Base-by-base conservation (phyloP, 2,113 vertebrate species). In the Brachyistius frenatus region DNA sequence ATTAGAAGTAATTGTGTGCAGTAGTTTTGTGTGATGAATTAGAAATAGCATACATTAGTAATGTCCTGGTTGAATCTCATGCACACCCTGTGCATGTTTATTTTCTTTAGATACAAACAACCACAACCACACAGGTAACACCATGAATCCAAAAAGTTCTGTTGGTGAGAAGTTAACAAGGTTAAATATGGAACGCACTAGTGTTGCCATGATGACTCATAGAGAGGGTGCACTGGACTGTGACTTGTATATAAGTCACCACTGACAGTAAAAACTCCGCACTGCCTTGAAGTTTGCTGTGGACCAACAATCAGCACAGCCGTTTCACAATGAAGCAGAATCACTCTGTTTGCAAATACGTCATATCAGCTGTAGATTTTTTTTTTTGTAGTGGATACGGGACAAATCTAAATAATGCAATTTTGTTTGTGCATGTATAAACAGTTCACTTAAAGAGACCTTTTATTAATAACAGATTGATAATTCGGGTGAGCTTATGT, bases 241-340 rank as follows among this genome's bases (percentile, higher is more conserved):
- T 78, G 69, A 76, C 54, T 61, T 53, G 35, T 23, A 16, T 7
- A 61, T 13, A 37, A 36, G 53, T 84, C 61, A n/a, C 11, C 2
- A 14, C 10, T 39, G 44, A 33, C 5, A 13, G 37, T 76, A 46
- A 5, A 54, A 63, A 63, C 6, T 36, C 33, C 53, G 30, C 53
- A 31, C 13, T 31, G 32, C 10, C 23, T 23, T 23, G 23, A 23
- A 23, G 23, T 23, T 23, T 23, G 23, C 23, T 23, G 23, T 23
- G 23, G 23, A 23, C 23, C 23, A 23, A 23, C 23, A 23, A 23
- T 23, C 23, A 23, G 23, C 5, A 33, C 13, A 33, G n/a, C 23
- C 8, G 3, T 5, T 7, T 54, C 39, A 15, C 6, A 5, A 23
- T 44, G 31, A 8, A 63, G n/a, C 30, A 54, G 0, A 32, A 10